Percentiles rank a stretch among this genome's conserved stretches.
Evolutionary conservation across 2,113 vertebrate genomes (phyloP).

Genomic region (Psittacula cyanocephala): DNA sequence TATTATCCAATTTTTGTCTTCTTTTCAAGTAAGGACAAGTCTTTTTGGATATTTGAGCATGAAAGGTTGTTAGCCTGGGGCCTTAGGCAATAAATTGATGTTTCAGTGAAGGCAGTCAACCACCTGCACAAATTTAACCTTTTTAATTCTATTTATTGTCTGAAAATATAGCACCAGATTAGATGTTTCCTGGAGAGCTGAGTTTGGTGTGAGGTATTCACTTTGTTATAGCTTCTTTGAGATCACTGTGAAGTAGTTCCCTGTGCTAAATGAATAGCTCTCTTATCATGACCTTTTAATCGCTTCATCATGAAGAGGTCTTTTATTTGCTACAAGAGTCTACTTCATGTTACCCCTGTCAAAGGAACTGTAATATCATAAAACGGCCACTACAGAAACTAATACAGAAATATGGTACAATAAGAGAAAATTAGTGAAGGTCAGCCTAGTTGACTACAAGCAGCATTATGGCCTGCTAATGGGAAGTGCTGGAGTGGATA

Average conservation of each 20-base stretch:
- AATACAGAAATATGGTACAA: not conserved
- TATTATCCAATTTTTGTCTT: constrained; percentile 27
- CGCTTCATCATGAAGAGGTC: constrained; percentile 29
- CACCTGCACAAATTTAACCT: constrained; percentile 26
- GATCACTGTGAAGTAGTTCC: constrained; percentile 13
- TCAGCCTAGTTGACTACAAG: not conserved
- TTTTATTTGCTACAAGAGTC: constrained; percentile 32
- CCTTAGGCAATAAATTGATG: constrained; percentile 29
- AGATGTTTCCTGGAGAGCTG: not conserved
- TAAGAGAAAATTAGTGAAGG: constrained; percentile 35
- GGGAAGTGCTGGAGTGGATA: constrained; percentile 3
- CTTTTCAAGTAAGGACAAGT: constrained; percentile 31
- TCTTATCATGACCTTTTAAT: constrained; percentile 62
- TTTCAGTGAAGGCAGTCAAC: constrained; percentile 47
- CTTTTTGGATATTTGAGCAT: constrained; percentile 28
- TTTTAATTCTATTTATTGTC: constrained; percentile 59
- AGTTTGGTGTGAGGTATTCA: constrained; percentile 54
- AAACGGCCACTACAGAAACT: not conserved
- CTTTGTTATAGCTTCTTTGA: constrained; percentile 48
- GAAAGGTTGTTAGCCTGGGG: constrained; percentile 34
- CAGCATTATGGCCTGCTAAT: constrained; percentile 19
- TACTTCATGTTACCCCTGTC: constrained; percentile 13
- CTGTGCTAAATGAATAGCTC: constrained; percentile 51
- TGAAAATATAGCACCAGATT: constrained; percentile 49
- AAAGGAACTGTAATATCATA: not conserved